These are phyloP conservation scores for Ecdyonurus torrentis DNA, from an alignment of 2,888 invertebrate species.

Conservation along the genomic window DNA sequence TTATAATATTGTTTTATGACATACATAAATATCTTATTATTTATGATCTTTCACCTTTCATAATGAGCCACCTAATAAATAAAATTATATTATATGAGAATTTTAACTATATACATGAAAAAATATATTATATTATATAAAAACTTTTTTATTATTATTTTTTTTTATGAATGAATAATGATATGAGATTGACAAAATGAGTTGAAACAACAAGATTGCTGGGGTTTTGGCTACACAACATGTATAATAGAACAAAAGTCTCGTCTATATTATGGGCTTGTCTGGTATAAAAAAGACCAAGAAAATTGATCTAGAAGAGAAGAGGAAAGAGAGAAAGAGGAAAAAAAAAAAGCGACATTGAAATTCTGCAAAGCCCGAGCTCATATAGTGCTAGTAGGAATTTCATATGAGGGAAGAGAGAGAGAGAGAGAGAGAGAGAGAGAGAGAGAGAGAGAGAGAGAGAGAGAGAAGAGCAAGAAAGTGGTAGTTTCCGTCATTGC, in stretches of 20 bases:
- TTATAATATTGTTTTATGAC: too few relatives aligned
- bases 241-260: background rate
- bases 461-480: background rate
- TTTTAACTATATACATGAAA: too few relatives aligned
- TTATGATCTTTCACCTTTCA: too few relatives aligned
- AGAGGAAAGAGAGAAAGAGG: background rate
- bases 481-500: background rate
- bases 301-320: background rate
- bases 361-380: background rate
- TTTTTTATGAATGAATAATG: too few relatives aligned
- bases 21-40: too few relatives aligned
- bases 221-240: too few relatives aligned
- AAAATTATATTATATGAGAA: too few relatives aligned
- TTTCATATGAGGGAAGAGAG: background rate
- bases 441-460: background rate
- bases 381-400: background rate
- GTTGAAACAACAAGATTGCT: too few relatives aligned
- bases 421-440: background rate
- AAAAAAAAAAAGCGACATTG: background rate
- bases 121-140: too few relatives aligned
- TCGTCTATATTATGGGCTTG: background rate
- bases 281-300: background rate
- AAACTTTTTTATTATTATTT: too few relatives aligned
- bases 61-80: too few relatives aligned
- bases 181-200: too few relatives aligned